phyloP scores from a whole-genome alignment of 2,888 invertebrate species.

The Crossocerus cetratus region DNA sequence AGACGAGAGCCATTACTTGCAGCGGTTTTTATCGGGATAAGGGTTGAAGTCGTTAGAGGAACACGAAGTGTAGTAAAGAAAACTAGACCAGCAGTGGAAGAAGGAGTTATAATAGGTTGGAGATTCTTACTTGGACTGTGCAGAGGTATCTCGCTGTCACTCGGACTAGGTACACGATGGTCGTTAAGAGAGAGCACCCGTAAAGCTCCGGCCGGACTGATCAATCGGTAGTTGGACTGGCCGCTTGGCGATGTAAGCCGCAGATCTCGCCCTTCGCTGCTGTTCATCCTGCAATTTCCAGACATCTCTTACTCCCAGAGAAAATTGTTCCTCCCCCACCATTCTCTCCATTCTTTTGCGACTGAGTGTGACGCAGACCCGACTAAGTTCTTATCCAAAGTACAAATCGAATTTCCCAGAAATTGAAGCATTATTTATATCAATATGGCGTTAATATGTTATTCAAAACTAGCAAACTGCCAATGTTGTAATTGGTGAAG shows the following conservation, averaged over 20 bases:
- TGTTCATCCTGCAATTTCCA: slow-evolving; percentile 50
- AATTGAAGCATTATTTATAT: too few species aligned
- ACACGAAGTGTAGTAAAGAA: background rate
- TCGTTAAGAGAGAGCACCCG: slow-evolving; percentile 67
- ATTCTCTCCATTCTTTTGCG: too few species aligned
- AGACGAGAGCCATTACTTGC: too few species aligned
- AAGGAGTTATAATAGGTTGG: background rate
- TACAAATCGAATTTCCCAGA: too few species aligned
- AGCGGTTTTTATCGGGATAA: too few species aligned
- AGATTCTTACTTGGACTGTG: slow-evolving; percentile 67
- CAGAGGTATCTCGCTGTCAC: slow-evolving; percentile 68
- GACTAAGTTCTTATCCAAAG: too few species aligned
- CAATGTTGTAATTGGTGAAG: too few species aligned
- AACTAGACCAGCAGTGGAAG: background rate
- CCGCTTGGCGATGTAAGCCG: slow-evolving; percentile 64
- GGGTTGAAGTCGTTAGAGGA: background rate
- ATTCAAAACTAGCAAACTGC: too few species aligned
- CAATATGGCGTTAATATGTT: too few species aligned
- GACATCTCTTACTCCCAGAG: background rate
- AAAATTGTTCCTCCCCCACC: too few species aligned
- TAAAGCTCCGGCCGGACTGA: slow-evolving; percentile 65
- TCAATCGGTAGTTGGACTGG: slow-evolving; percentile 63
- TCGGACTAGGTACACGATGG: slow-evolving; percentile 71
- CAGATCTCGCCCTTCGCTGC: slow-evolving; percentile 51
- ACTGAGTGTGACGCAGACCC: too few species aligned